These are phyloP conservation scores for Mungos mungo DNA, from an alignment of 2,113 vertebrate genomes.

Conservation along the genomic window DNA sequence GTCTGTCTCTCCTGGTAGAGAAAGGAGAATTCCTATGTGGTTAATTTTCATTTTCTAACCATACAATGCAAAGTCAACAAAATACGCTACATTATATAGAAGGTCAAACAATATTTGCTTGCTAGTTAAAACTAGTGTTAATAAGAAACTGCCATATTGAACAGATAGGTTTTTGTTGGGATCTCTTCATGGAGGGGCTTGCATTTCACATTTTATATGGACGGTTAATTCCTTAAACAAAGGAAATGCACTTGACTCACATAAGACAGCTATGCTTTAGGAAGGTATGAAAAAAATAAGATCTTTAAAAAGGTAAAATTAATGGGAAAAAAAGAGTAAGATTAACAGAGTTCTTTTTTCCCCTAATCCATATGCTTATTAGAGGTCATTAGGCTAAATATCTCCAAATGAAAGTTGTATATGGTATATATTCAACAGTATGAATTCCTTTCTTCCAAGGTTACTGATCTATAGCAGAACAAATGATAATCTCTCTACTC, in stretches of 20 bases:
- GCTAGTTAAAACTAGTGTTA: background rate
- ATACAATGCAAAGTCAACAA: background rate
- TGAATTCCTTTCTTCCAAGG: background rate
- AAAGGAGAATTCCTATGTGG: background rate
- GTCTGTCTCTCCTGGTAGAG: background rate
- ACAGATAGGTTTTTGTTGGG: background rate
- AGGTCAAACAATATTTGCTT: background rate
- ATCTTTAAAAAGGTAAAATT: background rate
- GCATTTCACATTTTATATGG: background rate
- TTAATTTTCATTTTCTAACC: background rate
- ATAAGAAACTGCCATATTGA: background rate
- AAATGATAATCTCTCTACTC: background rate
- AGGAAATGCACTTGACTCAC: background rate
- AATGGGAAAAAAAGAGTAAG: background rate
- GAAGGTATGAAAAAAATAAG: background rate
- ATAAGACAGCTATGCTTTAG: background rate
- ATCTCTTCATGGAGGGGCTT: background rate
- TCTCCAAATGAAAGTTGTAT: background rate
- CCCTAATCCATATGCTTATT: background rate
- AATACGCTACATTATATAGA: background rate
- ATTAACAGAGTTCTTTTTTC: background rate
- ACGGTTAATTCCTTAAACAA: background rate
- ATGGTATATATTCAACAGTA: background rate
- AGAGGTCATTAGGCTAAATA: background rate
- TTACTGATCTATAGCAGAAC: background rate